Conservation (phyloP, 2,113 vertebrate genomes). For the Opisthocomus hoazin region DNA sequence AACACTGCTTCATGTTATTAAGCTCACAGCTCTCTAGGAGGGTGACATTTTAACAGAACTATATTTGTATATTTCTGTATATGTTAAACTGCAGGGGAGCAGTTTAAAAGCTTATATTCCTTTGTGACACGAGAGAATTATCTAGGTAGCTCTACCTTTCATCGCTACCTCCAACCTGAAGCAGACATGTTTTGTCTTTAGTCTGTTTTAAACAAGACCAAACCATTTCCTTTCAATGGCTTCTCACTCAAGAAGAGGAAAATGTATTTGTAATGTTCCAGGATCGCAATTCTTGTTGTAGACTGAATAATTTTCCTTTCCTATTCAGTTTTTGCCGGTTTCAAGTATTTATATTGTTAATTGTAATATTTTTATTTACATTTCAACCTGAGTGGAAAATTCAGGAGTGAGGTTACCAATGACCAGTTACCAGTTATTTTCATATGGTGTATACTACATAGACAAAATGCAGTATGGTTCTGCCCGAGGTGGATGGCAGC, state of each 20-base stretch:
- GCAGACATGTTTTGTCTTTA: neutral
- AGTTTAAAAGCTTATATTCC: neutral
- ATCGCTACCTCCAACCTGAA: neutral
- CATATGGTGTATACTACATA: conserved; percentile 17
- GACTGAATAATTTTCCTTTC: neutral
- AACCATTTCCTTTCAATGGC: neutral
- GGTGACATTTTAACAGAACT: neutral
- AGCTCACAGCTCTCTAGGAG: neutral
- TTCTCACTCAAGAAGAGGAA: neutral
- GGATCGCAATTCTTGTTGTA: neutral
- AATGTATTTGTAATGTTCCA: neutral
- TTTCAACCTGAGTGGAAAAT: neutral
- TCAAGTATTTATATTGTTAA: neutral
- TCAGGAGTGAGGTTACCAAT: neutral
- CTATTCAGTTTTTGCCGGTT: neutral
- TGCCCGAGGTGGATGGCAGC: conserved; percentile 46
- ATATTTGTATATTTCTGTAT: neutral
- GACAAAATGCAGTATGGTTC: neutral
- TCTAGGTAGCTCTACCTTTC: neutral
- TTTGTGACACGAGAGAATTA: neutral
- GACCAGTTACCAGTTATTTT: neutral
- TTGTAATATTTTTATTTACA: neutral
- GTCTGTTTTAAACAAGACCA: neutral
- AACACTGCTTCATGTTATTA: neutral
- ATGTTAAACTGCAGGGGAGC: neutral